A percentile compares a stretch with the other conserved stretches of the same genome.
Evolutionary conservation across 1,140 invertebrate species (phyloP).

Genomic region (Bombus pyrosoma): DNA sequence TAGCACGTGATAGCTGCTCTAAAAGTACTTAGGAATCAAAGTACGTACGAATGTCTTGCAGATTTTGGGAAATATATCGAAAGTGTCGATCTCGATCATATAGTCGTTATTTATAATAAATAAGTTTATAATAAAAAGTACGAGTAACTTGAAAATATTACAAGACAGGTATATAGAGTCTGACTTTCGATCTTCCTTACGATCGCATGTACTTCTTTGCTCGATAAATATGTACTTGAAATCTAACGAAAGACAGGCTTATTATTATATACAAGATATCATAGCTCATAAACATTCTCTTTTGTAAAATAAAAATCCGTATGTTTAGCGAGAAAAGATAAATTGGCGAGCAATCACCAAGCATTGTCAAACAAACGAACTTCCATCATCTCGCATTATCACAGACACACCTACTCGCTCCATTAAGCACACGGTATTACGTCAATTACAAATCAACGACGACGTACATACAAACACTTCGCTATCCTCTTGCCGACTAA

Average conservation of each 20-base stretch:
- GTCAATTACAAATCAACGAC: conserved; percentile 5
- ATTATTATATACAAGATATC: background rate
- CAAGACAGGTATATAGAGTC: too few species aligned
- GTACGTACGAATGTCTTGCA: too few species aligned
- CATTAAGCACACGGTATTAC: background rate
- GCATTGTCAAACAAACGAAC: background rate
- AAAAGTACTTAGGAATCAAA: too few species aligned
- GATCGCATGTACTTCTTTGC: background rate
- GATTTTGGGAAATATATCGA: too few species aligned
- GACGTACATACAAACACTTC: background rate
- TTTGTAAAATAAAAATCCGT: background rate
- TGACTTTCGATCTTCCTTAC: background rate
- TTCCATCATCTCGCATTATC: background rate
- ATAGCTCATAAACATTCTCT: background rate
- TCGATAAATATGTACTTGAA: background rate
- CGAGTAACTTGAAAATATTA: too few species aligned
- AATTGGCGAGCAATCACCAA: background rate
- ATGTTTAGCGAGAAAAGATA: background rate
- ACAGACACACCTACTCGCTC: background rate
- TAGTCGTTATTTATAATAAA: too few species aligned
- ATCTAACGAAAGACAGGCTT: background rate
- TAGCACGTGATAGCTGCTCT: too few species aligned
- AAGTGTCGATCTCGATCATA: too few species aligned
- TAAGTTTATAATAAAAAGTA: too few species aligned
- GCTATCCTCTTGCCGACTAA: background rate